Evolutionary conservation across 2,797 vertebrate species (phyloP).

Genomic region (Aeoliscus strigatus): DNA sequence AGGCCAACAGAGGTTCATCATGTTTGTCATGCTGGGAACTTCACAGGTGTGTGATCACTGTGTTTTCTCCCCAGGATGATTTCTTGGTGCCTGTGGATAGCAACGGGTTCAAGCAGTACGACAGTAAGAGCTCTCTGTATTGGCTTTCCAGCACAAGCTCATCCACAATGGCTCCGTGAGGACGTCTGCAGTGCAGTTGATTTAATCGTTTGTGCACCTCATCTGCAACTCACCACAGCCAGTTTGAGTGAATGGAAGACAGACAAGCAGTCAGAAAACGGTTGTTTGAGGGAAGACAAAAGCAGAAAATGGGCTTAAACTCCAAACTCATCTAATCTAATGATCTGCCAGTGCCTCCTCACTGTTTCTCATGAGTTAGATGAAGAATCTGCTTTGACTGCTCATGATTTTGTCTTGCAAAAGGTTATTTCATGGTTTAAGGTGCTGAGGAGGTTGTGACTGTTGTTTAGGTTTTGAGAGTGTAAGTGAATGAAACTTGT

Average conservation of each 20-base stretch:
- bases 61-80: constrained; percentile 72
- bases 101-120: constrained; percentile 88
- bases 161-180: neutral
- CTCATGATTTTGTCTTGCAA: too few relatives aligned
- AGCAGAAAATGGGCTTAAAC: too few relatives aligned
- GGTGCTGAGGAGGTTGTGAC: too few relatives aligned
- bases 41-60: constrained; percentile 3
- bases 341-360: too few relatives aligned
- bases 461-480: too few relatives aligned
- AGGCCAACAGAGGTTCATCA: neutral
- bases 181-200: neutral
- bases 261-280: too few relatives aligned
- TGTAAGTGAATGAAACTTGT: too few relatives aligned
- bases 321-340: too few relatives aligned
- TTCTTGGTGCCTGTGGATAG: constrained; percentile 80
- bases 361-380: too few relatives aligned
- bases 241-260: neutral
- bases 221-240: neutral
- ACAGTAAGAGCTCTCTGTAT: constrained; percentile 74
- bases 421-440: too few relatives aligned
- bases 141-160: constrained; percentile 4
- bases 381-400: too few relatives aligned
- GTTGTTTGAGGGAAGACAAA: too few relatives aligned
- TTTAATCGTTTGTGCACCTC: neutral
- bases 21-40: neutral